Percentiles rank a stretch among this genome's conserved stretches.
Conservation (phyloP, 1,140 invertebrate species). For the Spodoptera frugiperda region DNA sequence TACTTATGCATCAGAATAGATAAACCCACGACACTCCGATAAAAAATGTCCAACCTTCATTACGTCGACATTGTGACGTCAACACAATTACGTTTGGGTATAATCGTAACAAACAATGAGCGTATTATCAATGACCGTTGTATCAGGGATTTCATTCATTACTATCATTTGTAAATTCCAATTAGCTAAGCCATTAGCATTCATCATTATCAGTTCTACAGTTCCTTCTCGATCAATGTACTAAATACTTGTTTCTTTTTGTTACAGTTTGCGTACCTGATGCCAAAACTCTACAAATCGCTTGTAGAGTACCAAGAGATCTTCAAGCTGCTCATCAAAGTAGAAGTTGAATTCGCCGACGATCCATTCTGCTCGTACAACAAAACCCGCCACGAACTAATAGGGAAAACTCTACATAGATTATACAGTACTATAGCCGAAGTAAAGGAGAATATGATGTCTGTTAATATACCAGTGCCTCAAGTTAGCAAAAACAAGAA, state of each 20-base stretch:
- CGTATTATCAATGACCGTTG: slow-evolving; percentile 35
- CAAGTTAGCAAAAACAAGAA: slow-evolving; percentile 63
- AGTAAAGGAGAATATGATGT: slow-evolving; percentile 71
- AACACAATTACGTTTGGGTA: slow-evolving; percentile 33
- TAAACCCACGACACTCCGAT: slow-evolving; percentile 14
- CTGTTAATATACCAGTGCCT: slow-evolving; percentile 64
- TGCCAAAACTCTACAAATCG: slow-evolving; percentile 77
- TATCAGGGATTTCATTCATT: slow-evolving; percentile 31
- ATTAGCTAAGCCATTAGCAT: slow-evolving; percentile 25
- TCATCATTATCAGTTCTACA: not conserved
- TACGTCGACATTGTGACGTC: slow-evolving; percentile 29
- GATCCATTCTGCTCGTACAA: slow-evolving; percentile 72
- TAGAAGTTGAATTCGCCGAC: slow-evolving; percentile 67
- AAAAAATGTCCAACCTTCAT: slow-evolving; percentile 25
- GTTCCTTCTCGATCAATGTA: slow-evolving; percentile 28
- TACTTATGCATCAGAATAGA: slow-evolving; percentile 7
- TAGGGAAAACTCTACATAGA: slow-evolving; percentile 62
- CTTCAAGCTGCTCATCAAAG: slow-evolving; percentile 71
- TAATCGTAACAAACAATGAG: slow-evolving; percentile 27
- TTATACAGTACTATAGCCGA: slow-evolving; percentile 72
- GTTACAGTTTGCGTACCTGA: slow-evolving; percentile 79
- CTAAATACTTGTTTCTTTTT: slow-evolving; percentile 65
- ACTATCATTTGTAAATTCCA: slow-evolving; percentile 36
- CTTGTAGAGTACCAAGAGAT: slow-evolving; percentile 71
- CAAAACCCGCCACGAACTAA: slow-evolving; percentile 64